Conservation (phyloP, 2,797 vertebrate species). For the Sus cebifrons region DNA sequence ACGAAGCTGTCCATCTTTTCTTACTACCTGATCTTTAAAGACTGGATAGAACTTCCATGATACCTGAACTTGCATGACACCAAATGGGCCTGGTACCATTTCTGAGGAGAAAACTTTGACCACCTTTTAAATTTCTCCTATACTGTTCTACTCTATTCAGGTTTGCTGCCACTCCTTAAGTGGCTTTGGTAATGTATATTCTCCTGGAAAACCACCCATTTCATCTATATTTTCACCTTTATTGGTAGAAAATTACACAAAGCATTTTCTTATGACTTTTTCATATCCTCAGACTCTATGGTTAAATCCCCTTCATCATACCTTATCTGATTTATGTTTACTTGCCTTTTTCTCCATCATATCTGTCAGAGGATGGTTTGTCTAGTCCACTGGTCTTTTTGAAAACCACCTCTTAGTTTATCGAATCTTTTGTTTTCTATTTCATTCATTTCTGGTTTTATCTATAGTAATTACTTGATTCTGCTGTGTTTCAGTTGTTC, state of each 20-base stretch:
- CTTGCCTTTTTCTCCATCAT: slow-evolving; percentile 49
- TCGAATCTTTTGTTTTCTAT: slow-evolving; percentile 69
- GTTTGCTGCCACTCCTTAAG: slow-evolving; percentile 38
- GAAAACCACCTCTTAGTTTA: slow-evolving; percentile 58
- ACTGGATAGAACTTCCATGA: slow-evolving; percentile 21
- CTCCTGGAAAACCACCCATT: slow-evolving; percentile 61
- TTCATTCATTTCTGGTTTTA: slow-evolving; percentile 69
- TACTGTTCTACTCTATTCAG: slow-evolving; percentile 20
- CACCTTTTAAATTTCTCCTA: slow-evolving; percentile 59
- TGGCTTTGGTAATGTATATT: slow-evolving; percentile 65
- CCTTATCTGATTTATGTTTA: slow-evolving; percentile 59
- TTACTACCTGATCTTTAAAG: slow-evolving; percentile 59
- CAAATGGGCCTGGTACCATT: slow-evolving; percentile 53
- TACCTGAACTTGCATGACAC: slow-evolving; percentile 30
- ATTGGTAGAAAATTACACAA: slow-evolving; percentile 58
- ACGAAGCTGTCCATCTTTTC: slow-evolving; percentile 48
- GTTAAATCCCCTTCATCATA: slow-evolving; percentile 13
- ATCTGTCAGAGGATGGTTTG: slow-evolving; percentile 38
- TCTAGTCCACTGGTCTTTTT: slow-evolving; percentile 60
- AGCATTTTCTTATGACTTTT: slow-evolving; percentile 53
- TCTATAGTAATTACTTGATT: slow-evolving; percentile 63
- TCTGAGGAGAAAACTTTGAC: slow-evolving; percentile 59
- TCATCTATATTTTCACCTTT: slow-evolving; percentile 70
- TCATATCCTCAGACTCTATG: slow-evolving; percentile 47
- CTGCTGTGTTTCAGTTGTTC: slow-evolving; percentile 56